phyloP scores from a whole-genome alignment of 1,140 invertebrate species.

The Aricia agestis region DNA sequence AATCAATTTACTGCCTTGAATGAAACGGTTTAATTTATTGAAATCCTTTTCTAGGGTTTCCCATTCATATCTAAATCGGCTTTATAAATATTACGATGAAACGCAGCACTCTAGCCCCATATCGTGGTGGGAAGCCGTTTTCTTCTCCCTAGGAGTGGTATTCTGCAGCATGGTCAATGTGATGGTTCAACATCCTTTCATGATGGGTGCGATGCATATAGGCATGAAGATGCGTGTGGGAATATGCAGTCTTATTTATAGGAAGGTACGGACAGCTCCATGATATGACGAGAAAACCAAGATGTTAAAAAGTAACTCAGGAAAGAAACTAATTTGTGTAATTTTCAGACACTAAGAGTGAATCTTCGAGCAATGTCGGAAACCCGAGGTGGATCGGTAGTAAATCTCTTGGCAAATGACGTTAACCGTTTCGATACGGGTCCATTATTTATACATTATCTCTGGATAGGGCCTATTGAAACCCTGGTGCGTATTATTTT shows the following conservation, averaged over 20 bases:
- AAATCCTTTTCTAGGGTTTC: background rate
- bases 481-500: slow-evolving; percentile 58
- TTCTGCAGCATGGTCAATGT: slow-evolving; percentile 79
- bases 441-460: slow-evolving; percentile 68
- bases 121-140: slow-evolving; percentile 75
- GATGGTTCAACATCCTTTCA: slow-evolving; percentile 82
- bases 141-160: slow-evolving; percentile 79
- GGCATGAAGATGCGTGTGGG: slow-evolving; percentile 86
- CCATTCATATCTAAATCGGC: slow-evolving; percentile 47
- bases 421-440: slow-evolving; percentile 77
- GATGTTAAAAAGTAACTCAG: background rate
- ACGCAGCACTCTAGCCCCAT: slow-evolving; percentile 47
- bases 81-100: slow-evolving; percentile 77
- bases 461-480: slow-evolving; percentile 79
- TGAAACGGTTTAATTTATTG: background rate
- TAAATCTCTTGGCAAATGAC: slow-evolving; percentile 88
- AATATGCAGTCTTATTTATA: slow-evolving; percentile 83
- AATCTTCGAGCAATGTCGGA: slow-evolving; percentile 81
- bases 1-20: background rate
- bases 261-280: slow-evolving; percentile 77
- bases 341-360: slow-evolving; percentile 73
- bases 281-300: background rate
- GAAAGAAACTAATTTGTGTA: background rate
- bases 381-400: slow-evolving; percentile 79
- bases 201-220: slow-evolving; percentile 81